Conservation (phyloP, 2,797 vertebrate species). For the Rhyacichthys aspro region DNA sequence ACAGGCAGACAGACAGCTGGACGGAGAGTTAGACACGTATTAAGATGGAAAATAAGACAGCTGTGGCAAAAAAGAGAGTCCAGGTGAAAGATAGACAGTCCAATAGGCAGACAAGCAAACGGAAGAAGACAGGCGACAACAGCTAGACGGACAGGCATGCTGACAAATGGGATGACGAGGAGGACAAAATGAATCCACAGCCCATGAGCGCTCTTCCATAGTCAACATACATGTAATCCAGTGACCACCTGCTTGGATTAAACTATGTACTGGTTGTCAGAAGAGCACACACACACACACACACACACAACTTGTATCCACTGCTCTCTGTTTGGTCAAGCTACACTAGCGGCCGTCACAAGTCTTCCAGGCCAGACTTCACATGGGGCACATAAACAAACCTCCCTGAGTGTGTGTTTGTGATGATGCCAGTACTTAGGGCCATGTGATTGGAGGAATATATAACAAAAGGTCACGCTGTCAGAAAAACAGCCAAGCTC, state of each 20-base stretch:
- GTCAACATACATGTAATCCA: slow-evolving; percentile 69
- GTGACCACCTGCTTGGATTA: slow-evolving; percentile 65
- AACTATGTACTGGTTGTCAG: slow-evolving; percentile 37
- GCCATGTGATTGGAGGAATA: slow-evolving; percentile 66
- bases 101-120: slow-evolving; percentile 36
- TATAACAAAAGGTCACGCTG: slow-evolving; percentile 75
- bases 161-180: slow-evolving; percentile 56
- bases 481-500: slow-evolving; percentile 63
- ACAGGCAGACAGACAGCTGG: slow-evolving; percentile 32
- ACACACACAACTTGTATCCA: neutral
- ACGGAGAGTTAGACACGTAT: slow-evolving; percentile 33
- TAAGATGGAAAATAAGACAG: slow-evolving; percentile 27
- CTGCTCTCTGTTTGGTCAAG: slow-evolving; percentile 13
- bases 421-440: slow-evolving; percentile 70
- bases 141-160: slow-evolving; percentile 44
- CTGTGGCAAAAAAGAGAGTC: slow-evolving; percentile 11
- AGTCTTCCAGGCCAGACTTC: slow-evolving; percentile 45
- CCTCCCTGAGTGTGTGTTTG: slow-evolving; percentile 48
- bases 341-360: slow-evolving; percentile 27
- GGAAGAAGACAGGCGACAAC: slow-evolving; percentile 42
- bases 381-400: neutral
- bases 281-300: neutral
- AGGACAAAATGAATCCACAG: slow-evolving; percentile 65
- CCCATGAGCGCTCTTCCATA: slow-evolving; percentile 48
- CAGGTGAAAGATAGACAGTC: slow-evolving; percentile 50